Percentiles rank a stretch among this genome's conserved stretches.
Conservation (phyloP, 2,888 invertebrate genomes). For the Drosophila acutilabella region DNA sequence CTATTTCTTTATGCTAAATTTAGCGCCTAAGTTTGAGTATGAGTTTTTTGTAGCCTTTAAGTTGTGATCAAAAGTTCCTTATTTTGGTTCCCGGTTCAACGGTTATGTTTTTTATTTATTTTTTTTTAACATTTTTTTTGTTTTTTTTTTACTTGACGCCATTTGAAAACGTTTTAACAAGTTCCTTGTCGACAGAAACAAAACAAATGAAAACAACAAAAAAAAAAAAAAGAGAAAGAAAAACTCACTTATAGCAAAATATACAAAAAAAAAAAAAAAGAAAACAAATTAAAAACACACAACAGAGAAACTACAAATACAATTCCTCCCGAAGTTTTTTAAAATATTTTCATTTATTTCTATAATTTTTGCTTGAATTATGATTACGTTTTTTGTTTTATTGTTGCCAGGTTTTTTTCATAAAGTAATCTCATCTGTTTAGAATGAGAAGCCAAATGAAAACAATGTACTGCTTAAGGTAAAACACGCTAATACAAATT, state of each 20-base stretch:
- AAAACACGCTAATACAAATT: constrained; percentile 81
- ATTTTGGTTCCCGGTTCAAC: constrained; percentile 81
- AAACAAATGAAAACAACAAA: constrained; percentile 27
- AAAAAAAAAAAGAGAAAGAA: constrained; percentile 18
- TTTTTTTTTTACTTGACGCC: constrained; percentile 57
- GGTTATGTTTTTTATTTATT: constrained; percentile 55
- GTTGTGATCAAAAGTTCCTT: constrained; percentile 84
- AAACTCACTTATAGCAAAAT: constrained; percentile 61
- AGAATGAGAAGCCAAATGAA: constrained; percentile 34
- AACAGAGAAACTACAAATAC: constrained; percentile 11
- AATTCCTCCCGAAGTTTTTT: constrained; percentile 10
- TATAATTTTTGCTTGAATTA: constrained; percentile 43
- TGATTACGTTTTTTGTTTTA: constrained; percentile 31
- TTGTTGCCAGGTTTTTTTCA: constrained; percentile 50
- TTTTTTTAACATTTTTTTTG: constrained; percentile 32
- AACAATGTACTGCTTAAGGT: constrained; percentile 33
- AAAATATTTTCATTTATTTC: constrained; percentile 6
- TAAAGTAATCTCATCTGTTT: constrained; percentile 20
- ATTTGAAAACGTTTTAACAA: constrained; percentile 75
- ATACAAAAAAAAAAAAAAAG: constrained; percentile 53
- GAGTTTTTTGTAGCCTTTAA: constrained; percentile 65
- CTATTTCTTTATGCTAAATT: constrained; percentile 20
- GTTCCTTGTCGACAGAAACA: constrained; percentile 62
- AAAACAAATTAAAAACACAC: constrained; percentile 31
- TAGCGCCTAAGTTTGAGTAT: constrained; percentile 42